Conservation (phyloP, 2,113 vertebrate species). For the Cyanoramphus novaezelandiae region DNA sequence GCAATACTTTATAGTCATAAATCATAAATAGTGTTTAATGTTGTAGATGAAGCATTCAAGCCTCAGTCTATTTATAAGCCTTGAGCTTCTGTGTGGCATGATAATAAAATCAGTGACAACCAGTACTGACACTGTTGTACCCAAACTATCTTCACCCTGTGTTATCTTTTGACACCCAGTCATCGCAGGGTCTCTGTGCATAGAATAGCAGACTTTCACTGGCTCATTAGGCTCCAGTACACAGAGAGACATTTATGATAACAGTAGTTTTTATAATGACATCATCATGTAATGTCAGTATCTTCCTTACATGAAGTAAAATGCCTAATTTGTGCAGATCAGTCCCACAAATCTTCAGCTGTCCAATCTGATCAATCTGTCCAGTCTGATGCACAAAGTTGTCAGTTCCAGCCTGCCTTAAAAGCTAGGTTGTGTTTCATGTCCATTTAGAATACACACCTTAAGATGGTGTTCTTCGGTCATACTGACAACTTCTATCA, state of each 20-base stretch:
- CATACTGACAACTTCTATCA: not conserved
- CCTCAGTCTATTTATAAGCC: not conserved
- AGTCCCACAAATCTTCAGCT: not conserved
- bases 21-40: not conserved
- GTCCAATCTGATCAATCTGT: not conserved
- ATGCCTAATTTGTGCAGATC: not conserved
- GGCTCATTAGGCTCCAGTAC: not conserved
- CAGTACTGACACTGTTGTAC: not conserved
- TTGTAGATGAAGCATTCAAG: not conserved
- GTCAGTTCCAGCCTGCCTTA: not conserved
- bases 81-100: not conserved
- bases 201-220: not conserved
- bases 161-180: not conserved
- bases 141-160: not conserved
- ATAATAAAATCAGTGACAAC: not conserved
- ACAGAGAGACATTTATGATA: not conserved
- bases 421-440: not conserved
- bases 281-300: not conserved
- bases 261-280: not conserved
- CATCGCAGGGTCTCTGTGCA: not conserved
- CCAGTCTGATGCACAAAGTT: not conserved
- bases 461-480: not conserved
- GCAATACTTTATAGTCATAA: not conserved
- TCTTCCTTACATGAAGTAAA: not conserved
- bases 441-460: not conserved